Percentiles rank a stretch among this genome's conserved stretches.
These are phyloP conservation scores for Watsonalla binaria DNA, from an alignment of 2,888 invertebrate genomes.

Conservation along the genomic window DNA sequence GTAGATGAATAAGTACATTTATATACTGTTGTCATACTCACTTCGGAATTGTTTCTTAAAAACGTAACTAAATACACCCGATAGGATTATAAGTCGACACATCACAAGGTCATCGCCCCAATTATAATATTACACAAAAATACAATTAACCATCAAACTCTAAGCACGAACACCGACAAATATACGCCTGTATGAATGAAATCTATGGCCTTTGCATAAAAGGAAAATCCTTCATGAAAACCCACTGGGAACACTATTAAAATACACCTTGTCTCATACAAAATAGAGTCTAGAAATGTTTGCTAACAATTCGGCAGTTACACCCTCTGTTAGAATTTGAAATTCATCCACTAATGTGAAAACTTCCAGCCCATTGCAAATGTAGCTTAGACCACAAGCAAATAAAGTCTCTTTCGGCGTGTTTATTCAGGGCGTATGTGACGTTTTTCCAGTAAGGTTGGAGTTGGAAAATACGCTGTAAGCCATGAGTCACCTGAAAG, in stretches of 20 bases:
- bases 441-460: background rate
- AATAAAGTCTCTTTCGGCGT: background rate
- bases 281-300: background rate
- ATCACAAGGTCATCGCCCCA: slow-evolving; percentile 27
- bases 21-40: slow-evolving; percentile 15
- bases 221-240: background rate
- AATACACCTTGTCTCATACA: background rate
- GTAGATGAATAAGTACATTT: no score
- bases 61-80: slow-evolving; percentile 21
- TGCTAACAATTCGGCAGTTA: background rate
- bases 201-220: background rate
- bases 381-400: background rate
- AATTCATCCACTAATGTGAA: background rate
- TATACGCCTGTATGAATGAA: slow-evolving; percentile 13
- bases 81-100: slow-evolving; percentile 32
- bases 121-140: slow-evolving; percentile 16
- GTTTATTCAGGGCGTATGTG: background rate
- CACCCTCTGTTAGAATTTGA: background rate
- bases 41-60: slow-evolving; percentile 16
- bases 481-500: slow-evolving; percentile 1
- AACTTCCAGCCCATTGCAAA: background rate
- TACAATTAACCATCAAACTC: background rate
- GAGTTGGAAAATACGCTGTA: slow-evolving; percentile 1
- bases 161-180: slow-evolving; percentile 9
- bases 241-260: background rate